Evolutionary conservation across 1,140 invertebrate genomes (phyloP).

Genomic region (Rhopalosiphum padi): DNA sequence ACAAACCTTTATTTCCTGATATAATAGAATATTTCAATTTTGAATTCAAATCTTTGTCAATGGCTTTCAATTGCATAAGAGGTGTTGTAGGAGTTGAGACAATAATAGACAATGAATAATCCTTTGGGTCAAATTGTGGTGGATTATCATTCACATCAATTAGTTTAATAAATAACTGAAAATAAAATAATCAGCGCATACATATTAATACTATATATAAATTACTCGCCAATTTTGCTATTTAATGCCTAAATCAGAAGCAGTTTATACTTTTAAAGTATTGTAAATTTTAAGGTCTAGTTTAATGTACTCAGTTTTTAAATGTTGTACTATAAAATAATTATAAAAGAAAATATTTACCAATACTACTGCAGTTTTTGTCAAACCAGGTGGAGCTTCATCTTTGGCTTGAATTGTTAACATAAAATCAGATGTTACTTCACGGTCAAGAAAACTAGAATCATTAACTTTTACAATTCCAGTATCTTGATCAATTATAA

Average conservation of each 20-base stretch:
- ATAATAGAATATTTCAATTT: slow-evolving; percentile 78
- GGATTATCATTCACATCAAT: slow-evolving; percentile 84
- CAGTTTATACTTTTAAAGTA: background rate
- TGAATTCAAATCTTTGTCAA: slow-evolving; percentile 81
- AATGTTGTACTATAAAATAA: background rate
- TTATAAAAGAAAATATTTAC: slow-evolving; percentile 65
- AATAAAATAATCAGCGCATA: slow-evolving; percentile 56
- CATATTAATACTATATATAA: background rate
- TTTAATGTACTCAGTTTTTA: background rate
- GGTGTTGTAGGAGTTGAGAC: slow-evolving; percentile 83
- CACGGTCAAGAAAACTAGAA: slow-evolving; percentile 79
- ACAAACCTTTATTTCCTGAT: slow-evolving; percentile 73
- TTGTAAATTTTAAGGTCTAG: too few relatives aligned
- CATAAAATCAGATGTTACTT: slow-evolving; percentile 73
- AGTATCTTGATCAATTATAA: slow-evolving; percentile 74
- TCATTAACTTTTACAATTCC: slow-evolving; percentile 81
- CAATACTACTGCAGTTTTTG: slow-evolving; percentile 75
- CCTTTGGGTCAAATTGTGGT: slow-evolving; percentile 77
- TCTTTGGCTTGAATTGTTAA: slow-evolving; percentile 83
- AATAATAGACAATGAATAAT: slow-evolving; percentile 79
- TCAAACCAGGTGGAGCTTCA: slow-evolving; percentile 73
- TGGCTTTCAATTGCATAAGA: slow-evolving; percentile 78
- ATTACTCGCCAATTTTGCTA: background rate
- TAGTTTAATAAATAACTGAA: slow-evolving; percentile 77
- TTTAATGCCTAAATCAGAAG: background rate